Evolutionary conservation across 2,888 invertebrate species (phyloP), one percentile per base, ranked within the genome.

Genomic region (Idaea dimidiata): DNA sequence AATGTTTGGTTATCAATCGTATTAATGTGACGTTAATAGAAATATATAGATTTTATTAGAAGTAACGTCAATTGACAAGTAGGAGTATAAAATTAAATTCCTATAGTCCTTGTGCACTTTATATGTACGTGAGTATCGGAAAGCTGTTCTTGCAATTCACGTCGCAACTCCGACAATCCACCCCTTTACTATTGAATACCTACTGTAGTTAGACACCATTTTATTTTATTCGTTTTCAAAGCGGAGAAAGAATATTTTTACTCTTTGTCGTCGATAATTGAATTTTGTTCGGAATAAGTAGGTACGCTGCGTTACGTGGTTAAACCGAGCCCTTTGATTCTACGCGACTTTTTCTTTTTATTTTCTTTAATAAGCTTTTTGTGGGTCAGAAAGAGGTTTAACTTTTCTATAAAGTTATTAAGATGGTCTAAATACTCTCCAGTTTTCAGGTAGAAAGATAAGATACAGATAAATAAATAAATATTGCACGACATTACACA

Each of bases 191-290:
- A 73, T 76, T 75, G 73, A 78, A 78, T 77, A 77, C 76, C 71
- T 70, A 72, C 76, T 70, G 74, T 79, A 81, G 81, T 81, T 79
- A 81, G 80, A 77, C 74, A 78, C 75, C 78, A 76, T 83, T 84
- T 81, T 82, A 80, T 83, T 84, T 80, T 76, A 81, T 79, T 77
- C 78, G 63, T 68, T 65, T 70, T 73, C 71, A 67, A 73, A 74
- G 68, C 66, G 72, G 69, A 64, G 72, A 76, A 74, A 73, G 76
- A 76, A 82, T 80, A 81, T 82, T 84, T 84, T 83, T 83, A 82
- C 81, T 83, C 81, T 83, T 83, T 84, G 84, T 82, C 79, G 75
- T 72, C 72, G 69, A 80, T 84, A 84, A 84, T 84, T 84, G 84
- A 83, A 84, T 84, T 83, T 82, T 73, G 77, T 80, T 80, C 74